Percentiles rank a stretch among this genome's conserved stretches.
Evolutionary conservation across 1,140 invertebrate species (phyloP).

Genomic region (Drosophila equinoxialis): DNA sequence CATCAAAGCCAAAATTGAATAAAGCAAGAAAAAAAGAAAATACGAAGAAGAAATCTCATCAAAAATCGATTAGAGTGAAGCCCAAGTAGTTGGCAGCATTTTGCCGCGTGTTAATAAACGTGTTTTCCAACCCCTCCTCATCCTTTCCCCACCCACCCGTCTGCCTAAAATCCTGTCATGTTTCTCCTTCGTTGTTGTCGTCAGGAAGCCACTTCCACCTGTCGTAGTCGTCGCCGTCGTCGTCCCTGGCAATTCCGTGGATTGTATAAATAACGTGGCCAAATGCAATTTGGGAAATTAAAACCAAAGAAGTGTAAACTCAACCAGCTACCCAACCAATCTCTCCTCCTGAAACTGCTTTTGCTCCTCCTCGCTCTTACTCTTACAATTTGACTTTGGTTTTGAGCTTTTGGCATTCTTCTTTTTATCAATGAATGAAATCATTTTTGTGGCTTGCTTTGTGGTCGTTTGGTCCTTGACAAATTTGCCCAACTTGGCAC

Average conservation of each 20-base stretch:
- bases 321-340: slow-evolving; percentile 7
- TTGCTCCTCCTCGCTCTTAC: too few species aligned
- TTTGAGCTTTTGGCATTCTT: slow-evolving; percentile 20
- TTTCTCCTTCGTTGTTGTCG: slow-evolving; percentile 2
- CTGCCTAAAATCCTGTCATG: not conserved
- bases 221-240: slow-evolving; percentile 23
- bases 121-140: slow-evolving; percentile 24
- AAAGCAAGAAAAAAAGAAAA: slow-evolving; percentile 40
- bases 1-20: slow-evolving; percentile 77
- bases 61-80: slow-evolving; percentile 73
- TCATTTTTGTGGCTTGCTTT: slow-evolving; percentile 59
- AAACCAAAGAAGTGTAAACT: slow-evolving; percentile 61
- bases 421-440: slow-evolving; percentile 46
- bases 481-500: slow-evolving; percentile 43
- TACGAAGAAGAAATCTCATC: slow-evolving; percentile 56
- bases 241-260: slow-evolving; percentile 27
- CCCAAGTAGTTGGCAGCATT: slow-evolving; percentile 44
- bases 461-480: not conserved
- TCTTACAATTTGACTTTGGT: not conserved
- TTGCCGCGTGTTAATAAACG: slow-evolving; percentile 63
- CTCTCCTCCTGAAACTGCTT: not conserved
- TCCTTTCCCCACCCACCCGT: not conserved
- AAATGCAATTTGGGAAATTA: slow-evolving; percentile 73
- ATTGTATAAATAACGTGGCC: slow-evolving; percentile 62
- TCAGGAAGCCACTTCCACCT: slow-evolving; percentile 29